Percentiles rank a stretch among this genome's conserved stretches.
phyloP scores from a whole-genome alignment of 2,888 invertebrate genomes.

The Morpho helenor region DNA sequence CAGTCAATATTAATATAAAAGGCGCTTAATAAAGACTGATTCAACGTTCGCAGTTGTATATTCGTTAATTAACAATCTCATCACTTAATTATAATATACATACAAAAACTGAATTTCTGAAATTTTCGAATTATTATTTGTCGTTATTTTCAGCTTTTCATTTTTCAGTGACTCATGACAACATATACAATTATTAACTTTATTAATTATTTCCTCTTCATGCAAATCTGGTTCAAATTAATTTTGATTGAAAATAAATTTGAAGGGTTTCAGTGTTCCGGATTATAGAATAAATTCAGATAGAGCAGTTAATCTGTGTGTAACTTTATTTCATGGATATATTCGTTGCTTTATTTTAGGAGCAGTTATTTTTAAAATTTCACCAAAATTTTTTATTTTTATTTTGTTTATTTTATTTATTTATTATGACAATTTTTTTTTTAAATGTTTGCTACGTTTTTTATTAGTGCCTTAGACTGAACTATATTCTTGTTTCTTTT shows the following conservation, averaged over 20 bases:
- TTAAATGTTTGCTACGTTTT: too few relatives aligned
- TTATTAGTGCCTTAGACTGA: too few relatives aligned
- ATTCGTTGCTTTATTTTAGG: too few relatives aligned
- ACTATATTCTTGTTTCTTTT: too few relatives aligned
- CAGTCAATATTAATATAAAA: slow-evolving; percentile 1
- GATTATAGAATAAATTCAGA: too few relatives aligned
- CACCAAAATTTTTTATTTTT: too few relatives aligned
- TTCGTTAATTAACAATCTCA: slow-evolving; percentile 9
- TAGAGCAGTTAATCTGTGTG: too few relatives aligned
- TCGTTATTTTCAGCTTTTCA: slow-evolving; percentile 30
- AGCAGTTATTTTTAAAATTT: too few relatives aligned
- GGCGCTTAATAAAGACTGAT: slow-evolving; percentile 2
- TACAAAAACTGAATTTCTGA: slow-evolving; percentile 2
- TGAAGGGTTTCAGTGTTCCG: not conserved
- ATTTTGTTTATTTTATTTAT: too few relatives aligned
- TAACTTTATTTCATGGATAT: too few relatives aligned
- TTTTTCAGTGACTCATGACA: slow-evolving; percentile 10
- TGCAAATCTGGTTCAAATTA: slow-evolving; percentile 12
- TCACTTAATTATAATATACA: slow-evolving; percentile 10
- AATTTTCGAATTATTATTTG: slow-evolving; percentile 12
- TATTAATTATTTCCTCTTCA: slow-evolving; percentile 14
- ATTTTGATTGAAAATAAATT: slow-evolving; percentile 19
- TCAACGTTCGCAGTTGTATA: slow-evolving; percentile 1
- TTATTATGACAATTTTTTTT: too few relatives aligned
- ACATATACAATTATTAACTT: slow-evolving; percentile 12